Evolutionary conservation across 2,797 vertebrate species (phyloP).

Genomic region (Sebastes iracundus): DNA sequence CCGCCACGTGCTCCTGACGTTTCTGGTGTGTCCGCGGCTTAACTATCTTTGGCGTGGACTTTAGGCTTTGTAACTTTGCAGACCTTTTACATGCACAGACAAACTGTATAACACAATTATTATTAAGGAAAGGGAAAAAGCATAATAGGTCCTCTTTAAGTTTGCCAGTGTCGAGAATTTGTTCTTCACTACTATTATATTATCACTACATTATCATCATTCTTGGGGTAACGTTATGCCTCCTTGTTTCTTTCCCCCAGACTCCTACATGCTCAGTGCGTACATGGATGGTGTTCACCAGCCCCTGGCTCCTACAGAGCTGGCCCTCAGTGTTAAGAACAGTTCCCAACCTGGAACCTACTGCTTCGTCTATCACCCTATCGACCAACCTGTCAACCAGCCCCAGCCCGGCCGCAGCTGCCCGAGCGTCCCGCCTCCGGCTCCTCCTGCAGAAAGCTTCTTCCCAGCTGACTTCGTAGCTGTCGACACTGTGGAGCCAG

Average conservation of each 20-base stretch:
- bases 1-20: too few species aligned
- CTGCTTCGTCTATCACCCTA: conserved; percentile 90
- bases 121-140: too few species aligned
- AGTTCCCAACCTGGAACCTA: conserved; percentile 88
- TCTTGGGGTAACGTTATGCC: neutral
- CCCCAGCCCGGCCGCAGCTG: conserved; percentile 19
- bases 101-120: too few species aligned
- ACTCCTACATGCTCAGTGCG: conserved; percentile 62
- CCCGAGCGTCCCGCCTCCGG: conserved; percentile 46
- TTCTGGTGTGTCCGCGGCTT: too few species aligned
- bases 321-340: conserved; percentile 89
- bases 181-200: neutral
- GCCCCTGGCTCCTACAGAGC: conserved; percentile 84
- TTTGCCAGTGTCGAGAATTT: neutral
- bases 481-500: neutral
- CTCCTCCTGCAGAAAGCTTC: conserved; percentile 30
- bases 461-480: neutral
- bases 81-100: too few species aligned
- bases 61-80: neutral
- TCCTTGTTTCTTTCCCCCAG: conserved; percentile 31
- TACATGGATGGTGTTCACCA: conserved; percentile 65
- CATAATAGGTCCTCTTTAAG: too few species aligned
- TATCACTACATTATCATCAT: neutral
- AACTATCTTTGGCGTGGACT: too few species aligned
- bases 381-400: neutral